Conservation (phyloP, 1,140 invertebrate genomes). For the Drosophila rhopaloa region DNA sequence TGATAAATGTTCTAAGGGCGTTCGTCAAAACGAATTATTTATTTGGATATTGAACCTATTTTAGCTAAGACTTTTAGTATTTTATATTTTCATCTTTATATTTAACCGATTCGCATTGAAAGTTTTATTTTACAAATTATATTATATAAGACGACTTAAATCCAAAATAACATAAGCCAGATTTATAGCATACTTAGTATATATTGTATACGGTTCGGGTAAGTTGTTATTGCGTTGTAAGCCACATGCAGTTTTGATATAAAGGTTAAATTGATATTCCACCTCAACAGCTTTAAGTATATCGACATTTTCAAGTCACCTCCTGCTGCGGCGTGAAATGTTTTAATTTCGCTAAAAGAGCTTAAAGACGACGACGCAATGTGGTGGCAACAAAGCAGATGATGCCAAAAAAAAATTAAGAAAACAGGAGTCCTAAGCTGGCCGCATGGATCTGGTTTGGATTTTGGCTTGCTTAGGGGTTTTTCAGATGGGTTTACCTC, state of each 20-base stretch:
- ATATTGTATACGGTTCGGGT: background rate
- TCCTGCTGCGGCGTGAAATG: slow-evolving; percentile 62
- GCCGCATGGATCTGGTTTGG: slow-evolving; percentile 48
- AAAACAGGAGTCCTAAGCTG: slow-evolving; percentile 54
- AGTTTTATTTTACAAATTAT: no score
- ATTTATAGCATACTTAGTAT: no score
- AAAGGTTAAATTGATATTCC: slow-evolving; percentile 1
- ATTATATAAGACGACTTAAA: no score
- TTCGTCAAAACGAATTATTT: no score
- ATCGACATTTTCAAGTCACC: slow-evolving; percentile 1
- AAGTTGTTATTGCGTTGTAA: background rate
- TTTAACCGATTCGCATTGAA: no score
- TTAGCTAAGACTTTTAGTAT: no score
- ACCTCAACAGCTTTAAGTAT: background rate
- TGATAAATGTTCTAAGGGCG: no score
- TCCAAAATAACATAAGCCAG: no score
- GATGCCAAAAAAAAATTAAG: slow-evolving; percentile 13
- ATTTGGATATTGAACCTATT: no score
- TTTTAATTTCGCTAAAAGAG: slow-evolving; percentile 78
- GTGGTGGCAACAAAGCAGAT: slow-evolving; percentile 53
- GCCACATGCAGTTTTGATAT: slow-evolving; percentile 6
- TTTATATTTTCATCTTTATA: no score
- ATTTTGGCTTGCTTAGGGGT: slow-evolving; percentile 35
- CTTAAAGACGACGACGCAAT: slow-evolving; percentile 62
- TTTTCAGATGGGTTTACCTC: slow-evolving; percentile 36